A percentile compares a stretch with the other conserved stretches of the same genome.
phyloP scores from a whole-genome alignment of 2,797 vertebrate species.

The Sebastiscus albofasciatus region DNA sequence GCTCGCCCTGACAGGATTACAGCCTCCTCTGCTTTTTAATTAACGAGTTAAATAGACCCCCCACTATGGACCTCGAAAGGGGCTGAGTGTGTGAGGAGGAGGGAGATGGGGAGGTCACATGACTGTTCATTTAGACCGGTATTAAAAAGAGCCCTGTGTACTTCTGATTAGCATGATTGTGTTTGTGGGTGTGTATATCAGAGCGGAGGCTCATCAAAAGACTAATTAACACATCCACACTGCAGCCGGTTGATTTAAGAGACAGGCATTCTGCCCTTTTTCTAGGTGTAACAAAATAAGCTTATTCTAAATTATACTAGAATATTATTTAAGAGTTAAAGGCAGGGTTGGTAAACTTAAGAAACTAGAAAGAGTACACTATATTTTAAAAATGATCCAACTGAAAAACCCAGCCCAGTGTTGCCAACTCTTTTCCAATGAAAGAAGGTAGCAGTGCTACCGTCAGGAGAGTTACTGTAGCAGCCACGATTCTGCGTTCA shows the following conservation, averaged over 20 bases:
- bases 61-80: conserved; percentile 61
- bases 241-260: conserved; percentile 22
- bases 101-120: conserved; percentile 52
- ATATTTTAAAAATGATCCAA: too few relatives aligned
- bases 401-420: too few relatives aligned
- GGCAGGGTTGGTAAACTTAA: too few relatives aligned
- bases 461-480: too few relatives aligned
- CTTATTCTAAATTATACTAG: background rate
- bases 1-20: conserved; percentile 81
- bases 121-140: conserved; percentile 64
- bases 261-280: background rate
- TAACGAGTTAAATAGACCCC: conserved; percentile 82
- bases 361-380: too few relatives aligned
- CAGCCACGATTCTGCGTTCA: too few relatives aligned
- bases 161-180: conserved; percentile 56
- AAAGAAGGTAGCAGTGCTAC: too few relatives aligned
- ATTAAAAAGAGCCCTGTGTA: conserved; percentile 68
- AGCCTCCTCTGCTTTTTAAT: conserved; percentile 79
- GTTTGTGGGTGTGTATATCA: conserved; percentile 1
- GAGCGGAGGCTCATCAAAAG: conserved; percentile 50
- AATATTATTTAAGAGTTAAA: background rate
- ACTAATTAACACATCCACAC: conserved; percentile 51
- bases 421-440: too few relatives aligned
- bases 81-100: conserved; percentile 30
- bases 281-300: background rate